Evolutionary conservation across 2,113 vertebrate genomes (phyloP).

Genomic region (Odobenus rosmarus): DNA sequence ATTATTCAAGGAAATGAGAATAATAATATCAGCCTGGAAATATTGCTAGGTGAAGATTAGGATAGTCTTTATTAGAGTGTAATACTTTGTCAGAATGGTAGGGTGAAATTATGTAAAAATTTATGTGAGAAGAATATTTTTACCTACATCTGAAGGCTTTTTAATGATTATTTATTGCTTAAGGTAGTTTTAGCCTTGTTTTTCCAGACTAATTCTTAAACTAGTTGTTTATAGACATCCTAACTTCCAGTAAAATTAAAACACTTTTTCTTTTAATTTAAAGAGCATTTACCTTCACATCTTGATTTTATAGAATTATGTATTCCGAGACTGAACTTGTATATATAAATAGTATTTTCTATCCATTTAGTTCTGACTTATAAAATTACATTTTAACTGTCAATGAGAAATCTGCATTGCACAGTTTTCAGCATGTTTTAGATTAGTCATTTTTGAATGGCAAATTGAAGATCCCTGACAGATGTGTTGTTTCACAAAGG

Average conservation of each 20-base stretch:
- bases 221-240: constrained; percentile 30
- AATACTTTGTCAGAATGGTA: constrained; percentile 82
- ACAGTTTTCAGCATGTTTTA: constrained; percentile 56
- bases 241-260: constrained; percentile 41
- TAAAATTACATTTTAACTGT: constrained; percentile 29
- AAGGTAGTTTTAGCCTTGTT: constrained; percentile 51
- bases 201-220: constrained; percentile 48
- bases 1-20: constrained; percentile 98
- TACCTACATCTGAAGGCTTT: constrained; percentile 35
- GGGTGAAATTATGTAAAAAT: constrained; percentile 71
- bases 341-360: constrained; percentile 65
- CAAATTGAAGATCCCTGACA: not conserved
- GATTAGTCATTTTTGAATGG: constrained; percentile 17
- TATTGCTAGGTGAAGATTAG: constrained; percentile 95
- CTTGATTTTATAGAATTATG: constrained; percentile 22
- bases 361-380: constrained; percentile 54
- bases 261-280: constrained; percentile 36
- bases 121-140: constrained; percentile 70
- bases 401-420: constrained; percentile 54
- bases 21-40: constrained; percentile 93
- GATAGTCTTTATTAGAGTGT: constrained; percentile 91
- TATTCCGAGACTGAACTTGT: not conserved
- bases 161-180: constrained; percentile 50
- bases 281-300: constrained; percentile 45
- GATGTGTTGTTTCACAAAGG: not conserved